Evolutionary conservation across 2,888 invertebrate species (phyloP), one percentile per base, ranked within the genome.

Genomic region (Labia minor): DNA sequence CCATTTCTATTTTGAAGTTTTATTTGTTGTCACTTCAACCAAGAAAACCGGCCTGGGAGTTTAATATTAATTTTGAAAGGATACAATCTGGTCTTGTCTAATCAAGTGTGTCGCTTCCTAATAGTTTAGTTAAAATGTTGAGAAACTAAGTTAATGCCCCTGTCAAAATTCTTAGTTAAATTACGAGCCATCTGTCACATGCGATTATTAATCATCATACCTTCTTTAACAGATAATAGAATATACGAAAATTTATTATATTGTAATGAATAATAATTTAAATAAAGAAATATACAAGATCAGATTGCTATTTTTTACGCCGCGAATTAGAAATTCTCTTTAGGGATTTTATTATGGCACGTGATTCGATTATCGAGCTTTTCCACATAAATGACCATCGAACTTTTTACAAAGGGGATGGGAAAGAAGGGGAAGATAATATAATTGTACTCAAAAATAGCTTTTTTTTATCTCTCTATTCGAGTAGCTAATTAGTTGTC

Each of bases 81-180:
- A 49, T 49, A 14, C 49, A 49, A 49, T 49, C 14, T 49, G 16
- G 49, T 4, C n/a, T 49, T 49, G 49, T 49, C 49, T 49, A 49
- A 49, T 49, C 49, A 49, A 49, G 49, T 49, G 49, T 49, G 49
- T 49, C 49, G 49, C 49, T 49, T 49, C 49, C 49, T 49, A 49
- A 49, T 49, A 49, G 49, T 49, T 49, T 49, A 49, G 49, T 49
- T 49, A 49, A n/a, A 49, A 49, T 49, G 49, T 49, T 49, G 49
- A n/a, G 49, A 49, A 49, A 49, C 49, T 49, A 49, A 49, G 49
- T 49, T 49, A 33, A 49, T 49, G 49, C n/a, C 16, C 49, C 49
- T 49, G 49, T 49, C 49, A 49, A 49, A 49, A 8, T 49, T 49
- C 49, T 49, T 49, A 49, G 49, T 49, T 49, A 14, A 49, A 49